phyloP scores from a whole-genome alignment of 2,797 vertebrate genomes.

The Phoeniculus purpureus region DNA sequence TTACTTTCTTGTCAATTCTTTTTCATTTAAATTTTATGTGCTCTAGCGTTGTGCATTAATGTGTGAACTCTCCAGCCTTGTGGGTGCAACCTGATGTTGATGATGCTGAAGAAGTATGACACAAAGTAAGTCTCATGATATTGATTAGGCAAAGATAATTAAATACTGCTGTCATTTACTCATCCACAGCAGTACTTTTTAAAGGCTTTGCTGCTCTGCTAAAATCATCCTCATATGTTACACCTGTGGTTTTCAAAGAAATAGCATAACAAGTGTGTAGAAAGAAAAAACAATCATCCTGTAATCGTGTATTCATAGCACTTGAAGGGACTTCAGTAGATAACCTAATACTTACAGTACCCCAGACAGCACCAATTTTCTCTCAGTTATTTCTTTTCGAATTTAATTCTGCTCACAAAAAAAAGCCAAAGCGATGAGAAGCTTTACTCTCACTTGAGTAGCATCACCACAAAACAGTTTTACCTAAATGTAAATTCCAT shows the following conservation, averaged over 20 bases:
- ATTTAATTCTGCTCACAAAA: neutral
- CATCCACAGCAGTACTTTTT: neutral
- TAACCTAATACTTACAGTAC: neutral
- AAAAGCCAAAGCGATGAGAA: too few relatives aligned
- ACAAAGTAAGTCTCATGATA: neutral
- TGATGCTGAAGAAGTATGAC: neutral
- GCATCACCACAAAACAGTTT: neutral
- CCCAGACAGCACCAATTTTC: neutral
- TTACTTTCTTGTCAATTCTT: constrained; percentile 29
- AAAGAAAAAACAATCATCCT: neutral
- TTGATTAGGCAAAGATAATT: neutral
- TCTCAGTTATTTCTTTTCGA: neutral
- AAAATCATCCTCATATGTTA: neutral
- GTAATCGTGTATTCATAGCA: neutral
- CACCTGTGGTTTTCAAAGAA: neutral
- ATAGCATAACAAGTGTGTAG: neutral
- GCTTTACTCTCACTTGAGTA: neutral
- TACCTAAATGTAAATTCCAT: neutral
- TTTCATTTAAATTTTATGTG: constrained; percentile 45
- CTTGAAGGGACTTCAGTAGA: neutral
- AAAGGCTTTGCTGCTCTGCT: neutral
- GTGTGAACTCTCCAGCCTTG: neutral
- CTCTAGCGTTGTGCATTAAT: neutral
- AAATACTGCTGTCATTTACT: neutral
- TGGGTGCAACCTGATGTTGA: neutral